These are phyloP conservation scores for Laodelphax striatellus DNA, from an alignment of 1,140 invertebrate genomes.

Conservation along the genomic window DNA sequence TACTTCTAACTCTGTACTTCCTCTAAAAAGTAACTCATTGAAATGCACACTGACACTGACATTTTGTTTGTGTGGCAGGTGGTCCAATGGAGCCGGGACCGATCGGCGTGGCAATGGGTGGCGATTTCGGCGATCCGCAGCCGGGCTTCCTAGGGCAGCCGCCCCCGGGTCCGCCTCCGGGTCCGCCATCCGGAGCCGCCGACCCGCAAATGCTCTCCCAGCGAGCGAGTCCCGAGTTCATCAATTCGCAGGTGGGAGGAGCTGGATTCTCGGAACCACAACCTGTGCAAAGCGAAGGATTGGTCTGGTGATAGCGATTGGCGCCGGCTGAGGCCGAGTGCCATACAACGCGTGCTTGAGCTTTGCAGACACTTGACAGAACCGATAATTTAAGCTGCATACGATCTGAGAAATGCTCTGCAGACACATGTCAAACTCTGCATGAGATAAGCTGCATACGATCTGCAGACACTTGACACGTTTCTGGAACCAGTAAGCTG, in stretches of 20 bases:
- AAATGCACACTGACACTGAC: too few species aligned
- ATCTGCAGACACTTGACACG: not conserved
- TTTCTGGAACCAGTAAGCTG: not conserved
- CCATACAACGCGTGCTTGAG: slow-evolving; percentile 4
- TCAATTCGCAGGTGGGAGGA: slow-evolving; percentile 29
- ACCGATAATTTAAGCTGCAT: too few species aligned
- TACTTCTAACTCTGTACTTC: too few species aligned
- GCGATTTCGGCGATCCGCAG: slow-evolving; percentile 49
- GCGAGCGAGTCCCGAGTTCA: slow-evolving; percentile 25
- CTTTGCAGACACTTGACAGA: slow-evolving; percentile 4
- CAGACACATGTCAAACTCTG: too few species aligned
- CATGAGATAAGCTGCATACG: too few species aligned
- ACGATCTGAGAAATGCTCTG: too few species aligned
- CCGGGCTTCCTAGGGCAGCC: slow-evolving; percentile 44
- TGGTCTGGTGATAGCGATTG: slow-evolving; percentile 46
- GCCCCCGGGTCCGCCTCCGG: slow-evolving; percentile 34
- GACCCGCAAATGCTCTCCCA: slow-evolving; percentile 25
- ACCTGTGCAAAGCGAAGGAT: slow-evolving; percentile 56
- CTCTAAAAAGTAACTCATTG: too few species aligned
- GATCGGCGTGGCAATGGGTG: slow-evolving; percentile 46
- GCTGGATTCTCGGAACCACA: slow-evolving; percentile 55
- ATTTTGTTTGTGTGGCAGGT: slow-evolving; percentile 28
- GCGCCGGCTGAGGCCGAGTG: not conserved
- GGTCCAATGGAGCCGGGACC: slow-evolving; percentile 54
- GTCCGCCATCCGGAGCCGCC: slow-evolving; percentile 38